Base-by-base conservation (phyloP, 2,113 vertebrate species). In the Cryptoleucopteryx plumbea region DNA sequence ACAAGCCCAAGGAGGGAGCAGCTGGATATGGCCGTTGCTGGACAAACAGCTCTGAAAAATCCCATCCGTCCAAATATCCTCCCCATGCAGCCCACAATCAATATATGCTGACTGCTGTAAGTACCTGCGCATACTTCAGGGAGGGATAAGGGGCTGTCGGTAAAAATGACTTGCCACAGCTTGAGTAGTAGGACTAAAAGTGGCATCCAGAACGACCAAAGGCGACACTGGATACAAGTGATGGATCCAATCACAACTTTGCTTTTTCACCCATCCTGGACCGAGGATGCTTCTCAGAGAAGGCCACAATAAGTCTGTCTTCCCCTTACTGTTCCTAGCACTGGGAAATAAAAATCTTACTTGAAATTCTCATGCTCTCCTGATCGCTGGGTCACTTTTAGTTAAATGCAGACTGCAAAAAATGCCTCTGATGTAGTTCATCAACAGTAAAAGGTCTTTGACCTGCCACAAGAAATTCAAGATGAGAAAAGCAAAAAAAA, bases 261-360 rank as follows among this genome's bases (percentile, higher is more conserved):
- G 11, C 40, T 45, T 84, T 88, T 87, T 72, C 43, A 38, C 7
- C 87, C 34, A 59, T 59, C 43, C 40, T 22, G 48, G 81, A 31
- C 31, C 1, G 1, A 26, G 20, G 34, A 63, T 15, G 11, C 18
- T 70, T 84, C 77, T 65, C 0, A 0, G 47, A 91, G 31, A 94
- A 92, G 52, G 56, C 68, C 68, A 72, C 12, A 66, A 26, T 12
- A 11, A 22, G 11, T 22, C 4, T 34, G 27, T 56, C 65, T 55
- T 90, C 55, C 12, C 17, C 26, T 86, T 73, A 25, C 7, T 38
- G 13, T 23, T 91, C 26, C 52, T 56, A 67, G 40, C 36, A 42
- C 31, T 21, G 25, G n/a, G 42, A 96, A 92, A 67, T 27, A 83
- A 82, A 82, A 82, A 50, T 31, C 38, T 78, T 90, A 9, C 38